Evolutionary conservation across 2,113 vertebrate species (phyloP).

Genomic region (Aphyosemion australe): DNA sequence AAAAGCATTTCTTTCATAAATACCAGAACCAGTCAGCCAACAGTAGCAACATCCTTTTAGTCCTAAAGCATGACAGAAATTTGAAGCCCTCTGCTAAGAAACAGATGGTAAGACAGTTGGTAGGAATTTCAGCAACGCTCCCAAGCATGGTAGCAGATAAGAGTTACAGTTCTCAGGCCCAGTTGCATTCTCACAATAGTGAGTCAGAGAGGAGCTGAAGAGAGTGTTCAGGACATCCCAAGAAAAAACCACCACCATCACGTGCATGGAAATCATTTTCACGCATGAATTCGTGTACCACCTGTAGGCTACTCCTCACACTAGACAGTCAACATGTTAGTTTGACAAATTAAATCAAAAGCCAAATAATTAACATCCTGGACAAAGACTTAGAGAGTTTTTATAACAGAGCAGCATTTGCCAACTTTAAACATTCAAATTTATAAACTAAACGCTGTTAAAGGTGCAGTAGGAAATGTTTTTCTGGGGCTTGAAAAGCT

Average conservation of each 20-base stretch:
- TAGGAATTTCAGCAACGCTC: conserved; percentile 68
- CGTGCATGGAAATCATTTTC: background rate
- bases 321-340: background rate
- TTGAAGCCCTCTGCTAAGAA: conserved; percentile 52
- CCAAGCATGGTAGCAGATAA: conserved; percentile 49
- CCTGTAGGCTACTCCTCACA: background rate
- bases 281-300: conserved; percentile 8
- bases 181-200: conserved; percentile 8
- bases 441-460: too few species aligned
- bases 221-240: background rate
- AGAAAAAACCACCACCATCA: conserved; percentile 6
- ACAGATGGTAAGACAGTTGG: conserved; percentile 80
- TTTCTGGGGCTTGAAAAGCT: too few species aligned
- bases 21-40: conserved; percentile 49
- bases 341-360: background rate
- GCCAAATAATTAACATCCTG: too few species aligned
- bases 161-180: conserved; percentile 39
- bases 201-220: conserved; percentile 3
- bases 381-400: too few species aligned
- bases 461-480: too few species aligned
- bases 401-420: too few species aligned
- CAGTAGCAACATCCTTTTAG: conserved; percentile 53
- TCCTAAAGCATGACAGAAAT: conserved; percentile 49
- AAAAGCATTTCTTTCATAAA: conserved; percentile 49
- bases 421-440: too few species aligned